Conservation (phyloP, 2,113 vertebrate genomes). For the Gracilinanus agilis region DNA sequence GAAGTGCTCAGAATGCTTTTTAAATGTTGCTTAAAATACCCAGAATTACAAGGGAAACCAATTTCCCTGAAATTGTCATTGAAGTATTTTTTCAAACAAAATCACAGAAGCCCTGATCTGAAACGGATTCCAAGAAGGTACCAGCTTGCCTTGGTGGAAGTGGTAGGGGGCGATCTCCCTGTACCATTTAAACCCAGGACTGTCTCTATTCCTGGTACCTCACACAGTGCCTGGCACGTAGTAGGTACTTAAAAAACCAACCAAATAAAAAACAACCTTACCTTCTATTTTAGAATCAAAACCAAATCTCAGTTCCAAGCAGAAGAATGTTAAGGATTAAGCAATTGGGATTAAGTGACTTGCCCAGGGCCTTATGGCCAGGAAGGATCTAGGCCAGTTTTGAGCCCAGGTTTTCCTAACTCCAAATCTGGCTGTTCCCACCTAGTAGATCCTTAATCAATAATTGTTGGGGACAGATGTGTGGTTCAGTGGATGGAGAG, state of each 20-base stretch:
- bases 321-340: too few relatives aligned
- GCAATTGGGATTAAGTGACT: too few relatives aligned
- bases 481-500: too few relatives aligned
- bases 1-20: neutral
- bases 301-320: too few relatives aligned
- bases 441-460: too few relatives aligned
- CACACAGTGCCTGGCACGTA: neutral
- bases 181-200: neutral
- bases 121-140: neutral
- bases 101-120: neutral
- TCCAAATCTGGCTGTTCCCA: too few relatives aligned
- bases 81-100: neutral
- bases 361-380: too few relatives aligned
- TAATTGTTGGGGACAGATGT: too few relatives aligned
- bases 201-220: neutral
- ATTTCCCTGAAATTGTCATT: neutral
- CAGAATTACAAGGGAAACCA: neutral
- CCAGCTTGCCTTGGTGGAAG: neutral
- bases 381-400: too few relatives aligned
- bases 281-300: too few relatives aligned
- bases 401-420: too few relatives aligned
- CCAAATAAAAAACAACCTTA: too few relatives aligned
- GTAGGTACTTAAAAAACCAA: neutral
- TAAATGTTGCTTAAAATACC: neutral
- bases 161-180: neutral